Conservation (phyloP, 2,113 vertebrate genomes). For the Mesembrinibis cayennensis region DNA sequence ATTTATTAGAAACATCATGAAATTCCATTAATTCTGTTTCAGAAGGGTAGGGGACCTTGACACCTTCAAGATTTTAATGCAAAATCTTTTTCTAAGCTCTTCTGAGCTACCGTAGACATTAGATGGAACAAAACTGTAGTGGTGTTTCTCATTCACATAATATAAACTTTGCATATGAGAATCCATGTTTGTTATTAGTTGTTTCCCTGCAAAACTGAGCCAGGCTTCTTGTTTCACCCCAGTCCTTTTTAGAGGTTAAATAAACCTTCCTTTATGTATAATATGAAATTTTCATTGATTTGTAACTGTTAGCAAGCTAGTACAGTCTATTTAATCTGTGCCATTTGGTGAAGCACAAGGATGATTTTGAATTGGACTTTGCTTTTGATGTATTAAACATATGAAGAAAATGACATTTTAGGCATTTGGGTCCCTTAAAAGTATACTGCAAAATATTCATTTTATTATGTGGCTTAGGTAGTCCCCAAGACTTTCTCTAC, state of each 20-base stretch:
- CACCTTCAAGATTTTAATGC: not conserved
- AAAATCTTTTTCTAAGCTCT: not conserved
- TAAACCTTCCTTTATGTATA: not conserved
- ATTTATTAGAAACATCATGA: not conserved
- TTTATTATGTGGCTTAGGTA: not conserved
- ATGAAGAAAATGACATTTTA: not conserved
- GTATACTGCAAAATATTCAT: not conserved
- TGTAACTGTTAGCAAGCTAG: not conserved
- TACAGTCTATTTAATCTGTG: not conserved
- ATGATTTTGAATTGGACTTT: not conserved
- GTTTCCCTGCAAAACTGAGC: not conserved
- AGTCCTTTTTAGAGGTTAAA: not conserved
- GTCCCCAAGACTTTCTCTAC: not conserved
- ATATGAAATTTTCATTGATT: not conserved
- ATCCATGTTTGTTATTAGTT: not conserved
- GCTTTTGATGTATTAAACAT: not conserved
- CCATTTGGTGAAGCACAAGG: not conserved
- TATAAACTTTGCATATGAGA: not conserved
- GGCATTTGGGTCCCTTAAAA: not conserved
- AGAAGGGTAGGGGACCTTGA: not conserved
- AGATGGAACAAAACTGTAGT: not conserved
- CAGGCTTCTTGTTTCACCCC: not conserved
- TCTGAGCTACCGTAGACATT: not conserved
- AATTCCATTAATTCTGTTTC: not conserved
- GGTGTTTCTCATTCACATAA: not conserved